Conservation (phyloP, 2,888 invertebrate genomes). For the Tipula unca region DNA sequence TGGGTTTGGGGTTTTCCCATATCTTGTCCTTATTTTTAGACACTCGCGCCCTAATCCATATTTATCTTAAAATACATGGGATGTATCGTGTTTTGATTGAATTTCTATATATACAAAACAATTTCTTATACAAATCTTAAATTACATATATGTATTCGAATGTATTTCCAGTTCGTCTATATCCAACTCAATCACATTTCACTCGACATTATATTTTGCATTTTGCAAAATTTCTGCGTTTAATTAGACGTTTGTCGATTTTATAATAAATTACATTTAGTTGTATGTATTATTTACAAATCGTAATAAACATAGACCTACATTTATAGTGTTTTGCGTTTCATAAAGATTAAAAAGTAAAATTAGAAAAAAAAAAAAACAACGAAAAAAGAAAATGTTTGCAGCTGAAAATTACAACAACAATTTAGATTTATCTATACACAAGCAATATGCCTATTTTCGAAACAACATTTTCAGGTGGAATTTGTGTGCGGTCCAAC, state of each 20-base stretch:
- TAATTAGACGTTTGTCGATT: not conserved
- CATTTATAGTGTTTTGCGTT: not conserved
- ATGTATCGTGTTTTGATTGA: no score
- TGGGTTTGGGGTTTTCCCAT: no score
- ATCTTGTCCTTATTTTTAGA: no score
- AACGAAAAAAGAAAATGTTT: not conserved
- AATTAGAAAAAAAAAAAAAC: not conserved
- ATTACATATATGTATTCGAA: not conserved
- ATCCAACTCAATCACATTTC: not conserved
- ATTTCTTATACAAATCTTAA: no score
- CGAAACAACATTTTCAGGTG: not conserved
- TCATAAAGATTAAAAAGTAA: not conserved
- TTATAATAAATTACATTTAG: not conserved
- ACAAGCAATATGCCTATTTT: not conserved
- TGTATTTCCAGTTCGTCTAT: not conserved
- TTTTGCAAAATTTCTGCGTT: not conserved
- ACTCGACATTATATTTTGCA: not conserved
- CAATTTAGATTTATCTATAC: not conserved
- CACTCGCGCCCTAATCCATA: no score
- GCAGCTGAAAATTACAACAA: not conserved
- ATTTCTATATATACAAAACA: no score
- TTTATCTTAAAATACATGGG: no score
- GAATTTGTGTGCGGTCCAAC: not conserved
- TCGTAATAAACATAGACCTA: not conserved
- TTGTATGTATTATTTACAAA: not conserved